phyloP scores from a whole-genome alignment of 2,888 invertebrate genomes.

The Baccha elongata region DNA sequence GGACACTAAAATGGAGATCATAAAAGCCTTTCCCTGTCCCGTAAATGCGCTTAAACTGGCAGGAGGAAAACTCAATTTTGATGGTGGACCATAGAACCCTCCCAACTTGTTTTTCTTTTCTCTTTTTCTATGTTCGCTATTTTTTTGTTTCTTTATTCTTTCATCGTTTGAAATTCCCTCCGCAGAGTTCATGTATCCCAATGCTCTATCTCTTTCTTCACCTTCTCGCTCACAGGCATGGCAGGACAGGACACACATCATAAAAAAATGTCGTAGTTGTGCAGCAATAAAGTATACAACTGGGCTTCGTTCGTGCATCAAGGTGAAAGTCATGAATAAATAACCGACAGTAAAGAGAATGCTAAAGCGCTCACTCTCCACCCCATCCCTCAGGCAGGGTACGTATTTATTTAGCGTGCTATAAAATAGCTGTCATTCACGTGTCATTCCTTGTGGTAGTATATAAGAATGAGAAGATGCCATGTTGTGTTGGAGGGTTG shows the following conservation, averaged over 20 bases:
- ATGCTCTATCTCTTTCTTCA: too few relatives aligned
- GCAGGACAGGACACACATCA: constrained; percentile 29
- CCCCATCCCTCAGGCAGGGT: not conserved
- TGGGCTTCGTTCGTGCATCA: constrained; percentile 61
- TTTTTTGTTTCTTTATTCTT: constrained; percentile 50
- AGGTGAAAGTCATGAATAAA: constrained; percentile 72
- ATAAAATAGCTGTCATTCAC: constrained; percentile 55
- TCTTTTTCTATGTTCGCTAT: constrained; percentile 6
- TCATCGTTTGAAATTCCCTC: constrained; percentile 65
- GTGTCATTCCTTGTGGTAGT: constrained; percentile 31
- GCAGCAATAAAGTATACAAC: constrained; percentile 61
- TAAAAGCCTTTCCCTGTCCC: constrained; percentile 57
- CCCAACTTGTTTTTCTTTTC: constrained; percentile 23
- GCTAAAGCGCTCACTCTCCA: not conserved
- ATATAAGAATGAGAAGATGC: not conserved
- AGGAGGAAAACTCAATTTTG: constrained; percentile 42
- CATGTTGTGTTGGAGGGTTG: constrained; percentile 9
- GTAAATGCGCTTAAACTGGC: not conserved
- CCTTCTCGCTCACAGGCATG: not conserved
- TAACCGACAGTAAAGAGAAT: constrained; percentile 26
- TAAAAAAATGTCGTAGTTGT: constrained; percentile 30
- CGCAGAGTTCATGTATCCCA: constrained; percentile 24
- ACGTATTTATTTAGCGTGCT: constrained; percentile 19
- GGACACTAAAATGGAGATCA: constrained; percentile 50
- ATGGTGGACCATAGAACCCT: constrained; percentile 10